Conservation (phyloP, 2,888 invertebrate genomes). For the Agapostemon virescens region DNA sequence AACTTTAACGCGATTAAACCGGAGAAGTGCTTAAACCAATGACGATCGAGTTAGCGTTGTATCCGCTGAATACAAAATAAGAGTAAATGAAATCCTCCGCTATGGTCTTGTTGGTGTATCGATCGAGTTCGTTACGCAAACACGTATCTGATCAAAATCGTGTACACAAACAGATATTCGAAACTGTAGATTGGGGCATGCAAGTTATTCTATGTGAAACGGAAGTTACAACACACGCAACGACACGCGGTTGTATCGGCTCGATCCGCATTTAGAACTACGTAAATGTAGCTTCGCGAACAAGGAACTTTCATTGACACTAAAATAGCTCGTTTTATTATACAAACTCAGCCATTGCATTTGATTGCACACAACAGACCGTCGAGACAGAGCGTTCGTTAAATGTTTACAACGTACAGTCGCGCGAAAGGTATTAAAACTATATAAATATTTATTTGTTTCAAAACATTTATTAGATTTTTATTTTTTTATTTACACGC, state of each 20-base stretch:
- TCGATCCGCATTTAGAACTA: conserved; percentile 21
- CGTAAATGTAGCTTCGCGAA: background rate
- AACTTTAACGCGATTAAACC: background rate
- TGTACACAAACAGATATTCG: conserved; percentile 27
- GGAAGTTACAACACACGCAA: background rate
- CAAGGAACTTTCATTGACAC: background rate
- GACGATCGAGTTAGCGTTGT: background rate
- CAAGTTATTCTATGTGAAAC: background rate
- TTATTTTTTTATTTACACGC: too few species aligned
- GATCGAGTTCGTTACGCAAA: conserved; percentile 34
- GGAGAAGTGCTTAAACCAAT: background rate
- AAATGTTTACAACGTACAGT: too few species aligned
- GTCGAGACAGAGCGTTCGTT: background rate
- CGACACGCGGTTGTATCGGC: background rate
- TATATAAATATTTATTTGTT: too few species aligned
- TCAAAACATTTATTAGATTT: too few species aligned
- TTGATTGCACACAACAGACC: background rate
- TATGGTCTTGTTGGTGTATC: conserved; percentile 5
- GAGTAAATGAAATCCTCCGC: conserved; percentile 19
- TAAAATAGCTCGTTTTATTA: background rate
- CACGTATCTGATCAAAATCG: conserved; percentile 36
- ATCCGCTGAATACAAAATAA: conserved; percentile 13
- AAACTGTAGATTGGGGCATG: conserved; percentile 12
- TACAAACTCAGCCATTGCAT: background rate
- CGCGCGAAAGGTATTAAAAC: too few species aligned